Percentiles rank a stretch among this genome's conserved stretches.
These are phyloP conservation scores for Acrobasis repandana DNA, from an alignment of 2,888 invertebrate genomes.

Conservation along the genomic window DNA sequence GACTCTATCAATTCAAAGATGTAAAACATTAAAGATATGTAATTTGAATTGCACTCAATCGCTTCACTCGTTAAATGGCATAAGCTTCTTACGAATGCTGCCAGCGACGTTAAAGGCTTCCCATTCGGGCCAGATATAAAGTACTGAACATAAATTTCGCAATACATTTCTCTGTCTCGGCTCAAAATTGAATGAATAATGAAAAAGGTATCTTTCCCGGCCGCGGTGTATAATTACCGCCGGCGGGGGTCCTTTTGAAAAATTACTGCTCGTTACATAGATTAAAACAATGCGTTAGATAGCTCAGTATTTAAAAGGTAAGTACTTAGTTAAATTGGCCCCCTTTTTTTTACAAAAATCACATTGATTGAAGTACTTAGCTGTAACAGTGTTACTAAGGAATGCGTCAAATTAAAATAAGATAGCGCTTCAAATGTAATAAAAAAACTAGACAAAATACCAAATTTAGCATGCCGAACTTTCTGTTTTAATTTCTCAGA, in stretches of 20 bases:
- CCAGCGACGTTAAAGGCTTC: not conserved
- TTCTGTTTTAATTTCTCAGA: no score
- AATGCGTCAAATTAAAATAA: no score
- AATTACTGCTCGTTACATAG: constrained; percentile 8
- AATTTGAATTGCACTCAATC: not conserved
- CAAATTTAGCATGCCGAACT: no score
- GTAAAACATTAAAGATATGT: not conserved
- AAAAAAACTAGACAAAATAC: no score
- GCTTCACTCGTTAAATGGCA: constrained; percentile 1
- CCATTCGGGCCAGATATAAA: not conserved
- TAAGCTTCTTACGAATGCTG: constrained; percentile 5
- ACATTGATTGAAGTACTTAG: no score
- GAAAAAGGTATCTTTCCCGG: constrained; percentile 7
- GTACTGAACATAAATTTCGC: constrained; percentile 11
- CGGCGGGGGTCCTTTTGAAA: constrained; percentile 16
- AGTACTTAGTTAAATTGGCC: not conserved
- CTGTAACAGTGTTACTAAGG: no score
- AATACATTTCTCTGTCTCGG: constrained; percentile 9
- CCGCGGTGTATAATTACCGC: constrained; percentile 10
- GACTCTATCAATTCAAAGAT: not conserved
- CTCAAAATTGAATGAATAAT: constrained; percentile 17
- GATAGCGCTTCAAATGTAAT: no score
- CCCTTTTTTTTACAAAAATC: no score
- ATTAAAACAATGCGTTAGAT: not conserved
- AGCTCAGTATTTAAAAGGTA: not conserved